Evolutionary conservation across 2,888 invertebrate species (phyloP).

Genomic region (Petrolisthes manimaculis): DNA sequence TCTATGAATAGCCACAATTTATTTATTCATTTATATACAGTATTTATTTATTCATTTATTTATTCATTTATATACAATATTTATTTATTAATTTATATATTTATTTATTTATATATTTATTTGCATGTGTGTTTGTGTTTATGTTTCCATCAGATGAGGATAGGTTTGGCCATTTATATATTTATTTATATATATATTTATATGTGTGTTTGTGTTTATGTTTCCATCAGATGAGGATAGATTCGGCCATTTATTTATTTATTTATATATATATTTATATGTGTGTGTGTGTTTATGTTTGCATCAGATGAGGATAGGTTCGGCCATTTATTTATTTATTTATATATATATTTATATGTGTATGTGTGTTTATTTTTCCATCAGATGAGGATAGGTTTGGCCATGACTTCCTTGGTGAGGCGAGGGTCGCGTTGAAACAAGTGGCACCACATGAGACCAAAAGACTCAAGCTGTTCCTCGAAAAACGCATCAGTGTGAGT

Average conservation of each 20-base stretch:
- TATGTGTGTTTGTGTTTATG: background rate
- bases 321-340: too few species aligned
- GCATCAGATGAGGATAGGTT: too few species aligned
- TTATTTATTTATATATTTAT: background rate
- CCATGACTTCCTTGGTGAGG: slow-evolving; percentile 83
- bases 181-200: too few species aligned
- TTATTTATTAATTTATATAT: background rate
- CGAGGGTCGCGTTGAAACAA: slow-evolving; percentile 76
- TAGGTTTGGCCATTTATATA: too few species aligned
- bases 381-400: slow-evolving; percentile 90
- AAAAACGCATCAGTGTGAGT: slow-evolving; percentile 57
- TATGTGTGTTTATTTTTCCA: slow-evolving; percentile 61
- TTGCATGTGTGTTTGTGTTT: background rate
- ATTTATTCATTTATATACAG: background rate
- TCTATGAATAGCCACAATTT: background rate
- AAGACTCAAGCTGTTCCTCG: slow-evolving; percentile 45
- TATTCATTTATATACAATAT: too few species aligned
- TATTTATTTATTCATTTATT: too few species aligned
- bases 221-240: too few species aligned
- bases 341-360: background rate
- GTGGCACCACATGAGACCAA: slow-evolving; percentile 73
- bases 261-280: too few species aligned
- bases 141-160: too few species aligned
- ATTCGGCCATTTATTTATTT: too few species aligned
- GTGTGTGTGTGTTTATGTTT: too few species aligned